Evolutionary conservation across 23 tunicate species (phyloP), one percentile per base, ranked within the genome.

Genomic region (Trididemnum miniatum): DNA sequence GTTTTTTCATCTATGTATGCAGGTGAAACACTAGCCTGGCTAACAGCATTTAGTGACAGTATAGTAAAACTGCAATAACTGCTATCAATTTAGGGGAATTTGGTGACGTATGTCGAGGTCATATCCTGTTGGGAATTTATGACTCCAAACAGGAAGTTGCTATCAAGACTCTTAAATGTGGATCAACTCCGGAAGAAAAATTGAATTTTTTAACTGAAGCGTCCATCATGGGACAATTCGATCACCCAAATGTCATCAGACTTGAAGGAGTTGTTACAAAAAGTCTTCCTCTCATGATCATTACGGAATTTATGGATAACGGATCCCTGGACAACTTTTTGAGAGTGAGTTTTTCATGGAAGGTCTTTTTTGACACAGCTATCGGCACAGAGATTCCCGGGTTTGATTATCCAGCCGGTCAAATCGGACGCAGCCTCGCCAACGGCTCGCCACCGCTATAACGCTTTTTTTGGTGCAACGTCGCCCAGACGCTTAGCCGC

Each of bases 221-320:
- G 1, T 87, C 93, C 24, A 89, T 96, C 66, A 96, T 96, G 97
- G 93, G 94, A 0, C 99, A 89, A 80, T 96, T 96, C 35, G 92
- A 87, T 34, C 94, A 96, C 65, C 97, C 96, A 1, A 96, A 96
- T 51, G 91, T 91, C 34, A 96, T 96, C 44, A 80, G 94, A 57
- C 71, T 96, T 65, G 96, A 96, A 71, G 99, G 99, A 27, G 99
- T 96, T 22, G 99, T 96, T 77, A 96, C 99, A 1, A 91, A 76
- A 54, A 84, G 86, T 77, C 86, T 84, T 3, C 99, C 99, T 29
- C 65, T 86, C 15, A 96, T 96, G 99, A 96, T 96, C 36, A 80
- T 96, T 37, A 96, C 97, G 7, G 99, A 96, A 57, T 96, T 34
- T 37, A 96, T 96, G 99, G 97, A 96, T 52, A 96, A 96, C 39